phyloP scores from a whole-genome alignment of 2,888 invertebrate species.

The Lepidonotus clava region DNA sequence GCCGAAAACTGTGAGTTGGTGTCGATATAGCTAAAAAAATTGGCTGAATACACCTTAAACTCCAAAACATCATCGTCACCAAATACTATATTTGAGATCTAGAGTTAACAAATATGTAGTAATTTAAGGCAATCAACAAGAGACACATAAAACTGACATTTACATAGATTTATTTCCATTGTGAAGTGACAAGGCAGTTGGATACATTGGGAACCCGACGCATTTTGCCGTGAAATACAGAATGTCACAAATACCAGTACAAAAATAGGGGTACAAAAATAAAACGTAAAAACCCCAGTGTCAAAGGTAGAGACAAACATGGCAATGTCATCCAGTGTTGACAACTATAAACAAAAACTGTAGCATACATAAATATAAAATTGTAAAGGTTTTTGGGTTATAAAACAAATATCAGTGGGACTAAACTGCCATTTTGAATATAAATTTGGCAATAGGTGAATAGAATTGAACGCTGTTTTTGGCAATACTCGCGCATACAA shows the following conservation, averaged over 20 bases:
- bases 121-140: no score
- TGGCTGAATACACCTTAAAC: no score
- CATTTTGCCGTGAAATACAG: constrained; percentile 34
- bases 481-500: constrained; percentile 13
- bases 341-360: constrained; percentile 16
- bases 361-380: constrained; percentile 42
- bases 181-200: constrained; percentile 32
- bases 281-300: constrained; percentile 45
- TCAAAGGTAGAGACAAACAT: constrained; percentile 41
- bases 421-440: not conserved
- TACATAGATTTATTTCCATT: constrained; percentile 29
- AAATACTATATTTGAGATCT: no score
- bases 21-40: no score
- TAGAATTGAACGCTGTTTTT: constrained; percentile 14
- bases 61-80: no score
- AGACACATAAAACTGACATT: not conserved
- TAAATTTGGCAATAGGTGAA: not conserved
- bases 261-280: constrained; percentile 53
- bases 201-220: constrained; percentile 39
- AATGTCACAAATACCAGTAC: constrained; percentile 43
- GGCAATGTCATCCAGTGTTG: constrained; percentile 8
- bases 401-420: constrained; percentile 18
- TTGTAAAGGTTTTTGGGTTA: constrained; percentile 12
- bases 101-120: no score
- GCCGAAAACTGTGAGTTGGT: no score